Evolutionary conservation across 2,113 vertebrate species (phyloP).

Genomic region (Aegithalos caudatus): DNA sequence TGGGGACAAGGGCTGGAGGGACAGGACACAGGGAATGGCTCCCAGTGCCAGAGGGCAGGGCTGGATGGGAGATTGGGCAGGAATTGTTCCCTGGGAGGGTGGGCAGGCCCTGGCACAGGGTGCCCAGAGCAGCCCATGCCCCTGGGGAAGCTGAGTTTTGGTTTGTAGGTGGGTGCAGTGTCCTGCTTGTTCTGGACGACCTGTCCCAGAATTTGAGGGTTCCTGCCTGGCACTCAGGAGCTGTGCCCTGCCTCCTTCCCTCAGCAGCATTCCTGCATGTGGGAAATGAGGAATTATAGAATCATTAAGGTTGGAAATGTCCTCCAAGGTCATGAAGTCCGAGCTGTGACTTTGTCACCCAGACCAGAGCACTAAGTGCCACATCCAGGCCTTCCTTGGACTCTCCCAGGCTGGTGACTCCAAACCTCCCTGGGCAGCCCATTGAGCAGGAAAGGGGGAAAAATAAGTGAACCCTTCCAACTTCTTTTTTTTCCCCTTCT

Average conservation of each 20-base stretch:
- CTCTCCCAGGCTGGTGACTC: not conserved
- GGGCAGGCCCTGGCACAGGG: not conserved
- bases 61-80: fast-evolving
- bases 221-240: not conserved
- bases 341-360: not conserved
- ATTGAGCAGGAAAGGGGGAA: not conserved
- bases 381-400: not conserved
- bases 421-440: too few relatives aligned
- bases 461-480: not conserved
- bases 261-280: fast-evolving
- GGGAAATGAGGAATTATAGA: not conserved
- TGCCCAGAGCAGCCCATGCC: not conserved
- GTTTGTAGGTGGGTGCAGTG: not conserved
- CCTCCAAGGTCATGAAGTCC: not conserved
- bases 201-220: too few relatives aligned
- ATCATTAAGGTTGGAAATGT: not conserved
- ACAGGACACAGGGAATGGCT: not conserved
- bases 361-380: not conserved
- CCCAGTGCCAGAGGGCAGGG: not conserved
- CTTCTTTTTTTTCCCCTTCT: not conserved
- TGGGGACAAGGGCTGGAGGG: not conserved
- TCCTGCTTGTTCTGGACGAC: not conserved
- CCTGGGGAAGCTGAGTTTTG: not conserved
- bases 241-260: fast-evolving
- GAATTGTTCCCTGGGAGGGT: not conserved